Evolutionary conservation across 2,113 vertebrate genomes (phyloP), one percentile per base, ranked within the genome.

Genomic region (Crotalus horridus): DNA sequence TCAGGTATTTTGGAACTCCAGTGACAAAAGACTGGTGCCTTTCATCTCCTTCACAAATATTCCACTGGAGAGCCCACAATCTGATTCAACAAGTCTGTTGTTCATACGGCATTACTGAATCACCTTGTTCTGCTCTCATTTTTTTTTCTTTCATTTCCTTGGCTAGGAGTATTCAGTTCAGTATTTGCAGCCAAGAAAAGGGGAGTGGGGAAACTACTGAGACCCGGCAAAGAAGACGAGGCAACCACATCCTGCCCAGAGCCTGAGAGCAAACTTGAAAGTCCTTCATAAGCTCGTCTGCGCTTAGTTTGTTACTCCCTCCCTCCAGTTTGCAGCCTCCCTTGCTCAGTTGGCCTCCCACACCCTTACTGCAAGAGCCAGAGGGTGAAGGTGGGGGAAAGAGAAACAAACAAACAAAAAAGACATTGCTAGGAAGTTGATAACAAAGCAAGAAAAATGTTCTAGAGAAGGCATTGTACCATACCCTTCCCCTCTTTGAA

Each of bases 191-290:
- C 17, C 69, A 29, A 53, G 10, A 48, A 24, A 87, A 48, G 85
- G 9, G 17, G 1, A 1, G 61, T 15, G 46, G 64, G 11, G 51
- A 43, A 59, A 89, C 58, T 88, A 51, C 48, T 54, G 85, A 88
- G 58, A 92, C 86, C 15, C 86, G 54, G 87, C 69, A 92, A 26
- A 43, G 48, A 23, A 81, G 33, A 74, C 11, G 53, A 33, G 88
- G 20, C 26, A 46, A 92, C 88, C 92, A 90, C 92, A 93, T 89
- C 74, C 92, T 90, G 88, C 74, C 74, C 55, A 89, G 39, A 81
- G 87, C 39, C 29, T 89, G 91, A 85, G 87, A 89, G 13, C 69
- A 51, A 89, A 74, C 61, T 15, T 74, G 55, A 74, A 89, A 87
- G 91, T 9, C 13, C 23, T n/a, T 51, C 29, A 23, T 4, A 4